Evolutionary conservation across 2,113 vertebrate species (phyloP).

Genomic region (Xiphias gladius): DNA sequence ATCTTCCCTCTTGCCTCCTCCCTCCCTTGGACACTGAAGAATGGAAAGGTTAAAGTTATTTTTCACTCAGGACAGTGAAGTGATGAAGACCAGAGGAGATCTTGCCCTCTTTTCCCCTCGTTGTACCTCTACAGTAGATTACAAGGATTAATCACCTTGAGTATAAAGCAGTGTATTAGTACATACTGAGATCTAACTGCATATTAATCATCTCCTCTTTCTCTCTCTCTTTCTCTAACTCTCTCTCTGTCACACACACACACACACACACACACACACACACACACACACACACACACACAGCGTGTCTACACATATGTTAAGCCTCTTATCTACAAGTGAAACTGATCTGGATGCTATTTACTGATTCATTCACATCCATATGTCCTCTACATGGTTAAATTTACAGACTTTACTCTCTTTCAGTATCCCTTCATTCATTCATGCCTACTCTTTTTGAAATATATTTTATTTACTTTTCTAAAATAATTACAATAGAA

Average conservation of each 20-base stretch:
- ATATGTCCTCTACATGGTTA: background rate
- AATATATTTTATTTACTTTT: background rate
- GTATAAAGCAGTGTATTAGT: background rate
- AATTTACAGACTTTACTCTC: background rate
- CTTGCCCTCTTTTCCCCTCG: background rate
- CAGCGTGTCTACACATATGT: background rate
- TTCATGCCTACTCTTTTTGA: background rate
- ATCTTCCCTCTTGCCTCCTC: background rate
- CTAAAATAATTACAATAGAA: too few species aligned
- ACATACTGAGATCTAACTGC: background rate
- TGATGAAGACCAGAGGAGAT: background rate
- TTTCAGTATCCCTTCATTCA: background rate
- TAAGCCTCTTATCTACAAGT: background rate
- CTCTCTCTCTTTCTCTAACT: background rate
- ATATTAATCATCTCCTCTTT: background rate
- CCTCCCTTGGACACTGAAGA: background rate
- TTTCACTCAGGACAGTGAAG: background rate
- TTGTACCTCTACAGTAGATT: background rate
- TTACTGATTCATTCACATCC: background rate
- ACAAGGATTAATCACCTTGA: background rate
- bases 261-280: background rate
- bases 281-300: background rate
- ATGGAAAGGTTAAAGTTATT: background rate
- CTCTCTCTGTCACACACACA: background rate
- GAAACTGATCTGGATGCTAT: background rate